phyloP scores from a whole-genome alignment of 2,888 invertebrate genomes.

The Slavum lentiscoides region DNA sequence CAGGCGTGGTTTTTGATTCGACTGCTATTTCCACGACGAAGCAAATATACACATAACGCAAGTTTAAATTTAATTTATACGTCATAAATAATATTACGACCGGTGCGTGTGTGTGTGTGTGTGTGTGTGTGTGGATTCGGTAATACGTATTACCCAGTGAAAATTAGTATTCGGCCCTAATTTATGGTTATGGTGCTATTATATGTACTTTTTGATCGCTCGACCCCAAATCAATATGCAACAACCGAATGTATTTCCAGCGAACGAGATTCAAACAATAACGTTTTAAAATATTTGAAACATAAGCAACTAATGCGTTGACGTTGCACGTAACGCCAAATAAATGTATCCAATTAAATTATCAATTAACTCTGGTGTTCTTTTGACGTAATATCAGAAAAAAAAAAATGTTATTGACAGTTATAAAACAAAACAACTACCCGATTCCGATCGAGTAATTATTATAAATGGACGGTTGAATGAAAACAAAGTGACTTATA shows the following conservation, averaged over 20 bases:
- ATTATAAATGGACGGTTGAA: background rate
- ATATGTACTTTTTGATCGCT: background rate
- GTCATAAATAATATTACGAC: slow-evolving; percentile 26
- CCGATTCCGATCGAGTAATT: background rate
- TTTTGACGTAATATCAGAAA: background rate
- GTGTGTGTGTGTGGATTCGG: background rate
- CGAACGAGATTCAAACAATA: background rate
- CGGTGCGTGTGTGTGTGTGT: slow-evolving; percentile 1
- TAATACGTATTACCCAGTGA: background rate
- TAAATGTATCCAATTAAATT: background rate
- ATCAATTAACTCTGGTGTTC: background rate
- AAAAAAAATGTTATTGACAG: background rate
- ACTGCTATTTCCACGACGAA: background rate
- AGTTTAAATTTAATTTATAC: slow-evolving; percentile 33
- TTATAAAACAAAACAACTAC: background rate
- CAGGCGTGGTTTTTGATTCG: background rate
- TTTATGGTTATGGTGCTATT: background rate
- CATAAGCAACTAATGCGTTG: background rate
- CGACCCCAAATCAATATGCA: background rate
- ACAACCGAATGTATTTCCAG: background rate
- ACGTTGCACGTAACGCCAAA: background rate
- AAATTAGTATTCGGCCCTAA: slow-evolving; percentile 33
- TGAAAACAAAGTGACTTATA: background rate
- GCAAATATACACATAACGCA: background rate
- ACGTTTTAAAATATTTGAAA: background rate